A percentile compares a stretch with the other conserved stretches of the same genome.
phyloP scores from a whole-genome alignment of 2,797 vertebrate species.

The Hippoglossus hippoglossus region DNA sequence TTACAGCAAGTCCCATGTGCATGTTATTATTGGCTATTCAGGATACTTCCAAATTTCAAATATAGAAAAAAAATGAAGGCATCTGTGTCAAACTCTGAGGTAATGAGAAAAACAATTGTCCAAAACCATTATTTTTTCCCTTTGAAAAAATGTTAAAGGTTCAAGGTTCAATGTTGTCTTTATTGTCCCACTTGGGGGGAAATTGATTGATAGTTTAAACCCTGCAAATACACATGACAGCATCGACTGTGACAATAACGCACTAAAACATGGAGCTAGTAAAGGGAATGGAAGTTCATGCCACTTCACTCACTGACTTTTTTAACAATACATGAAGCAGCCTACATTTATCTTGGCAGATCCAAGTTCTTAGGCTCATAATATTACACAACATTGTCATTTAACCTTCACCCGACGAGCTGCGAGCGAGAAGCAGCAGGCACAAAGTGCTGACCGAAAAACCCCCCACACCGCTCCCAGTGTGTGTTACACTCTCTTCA shows the following conservation, averaged over 20 bases:
- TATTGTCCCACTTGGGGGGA: too few relatives aligned
- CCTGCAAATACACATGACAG: too few relatives aligned
- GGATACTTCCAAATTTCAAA: slow-evolving; percentile 2
- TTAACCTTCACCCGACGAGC: slow-evolving; percentile 5
- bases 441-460: slow-evolving; percentile 21
- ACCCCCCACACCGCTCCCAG: slow-evolving; percentile 17
- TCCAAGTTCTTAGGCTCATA: too few relatives aligned
- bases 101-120: slow-evolving; percentile 8
- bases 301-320: slow-evolving; percentile 16
- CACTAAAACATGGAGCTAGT: too few relatives aligned
- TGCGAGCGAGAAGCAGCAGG: slow-evolving; percentile 33
- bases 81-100: neutral
- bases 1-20: slow-evolving; percentile 15
- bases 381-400: slow-evolving; percentile 16
- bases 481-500: slow-evolving; percentile 33
- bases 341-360: neutral
- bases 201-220: too few relatives aligned
- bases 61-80: too few relatives aligned
- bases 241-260: too few relatives aligned
- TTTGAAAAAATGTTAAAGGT: too few relatives aligned
- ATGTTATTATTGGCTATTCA: slow-evolving; percentile 9
- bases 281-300: too few relatives aligned
- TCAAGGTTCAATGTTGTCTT: too few relatives aligned
- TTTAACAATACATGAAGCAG: neutral
- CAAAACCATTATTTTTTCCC: too few relatives aligned